Percentiles rank a stretch among this genome's conserved stretches.
Evolutionary conservation across 2,888 invertebrate genomes (phyloP).

Genomic region (Pogonocherus hispidulus): DNA sequence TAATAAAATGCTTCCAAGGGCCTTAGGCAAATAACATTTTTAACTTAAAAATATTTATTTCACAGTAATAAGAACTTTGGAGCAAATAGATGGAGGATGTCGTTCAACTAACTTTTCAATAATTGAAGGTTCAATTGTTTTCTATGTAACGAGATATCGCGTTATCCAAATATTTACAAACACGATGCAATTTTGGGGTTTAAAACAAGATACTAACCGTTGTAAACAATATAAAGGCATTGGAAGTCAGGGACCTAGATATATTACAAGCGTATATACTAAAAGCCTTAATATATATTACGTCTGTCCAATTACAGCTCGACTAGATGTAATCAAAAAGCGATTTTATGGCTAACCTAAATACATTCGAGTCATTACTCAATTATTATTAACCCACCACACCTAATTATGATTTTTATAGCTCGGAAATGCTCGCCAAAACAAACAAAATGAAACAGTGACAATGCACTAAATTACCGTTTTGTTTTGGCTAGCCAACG

Average conservation of each 20-base stretch:
- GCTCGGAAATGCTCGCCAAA: conserved; percentile 4
- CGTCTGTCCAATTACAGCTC: neutral
- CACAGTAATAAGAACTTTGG: too few relatives aligned
- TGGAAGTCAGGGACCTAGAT: neutral
- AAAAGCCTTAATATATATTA: neutral
- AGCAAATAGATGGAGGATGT: too few relatives aligned
- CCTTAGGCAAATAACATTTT: too few relatives aligned
- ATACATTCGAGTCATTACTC: neutral
- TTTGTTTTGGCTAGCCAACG: neutral
- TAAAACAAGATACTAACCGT: neutral
- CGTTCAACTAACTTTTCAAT: too few relatives aligned
- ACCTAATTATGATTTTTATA: conserved; percentile 7
- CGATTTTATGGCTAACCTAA: neutral
- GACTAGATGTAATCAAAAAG: neutral
- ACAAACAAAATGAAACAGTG: conserved; percentile 3
- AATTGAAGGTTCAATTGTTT: neutral
- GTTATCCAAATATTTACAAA: conserved; percentile 7
- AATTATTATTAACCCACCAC: conserved; percentile 8
- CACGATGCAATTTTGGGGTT: neutral
- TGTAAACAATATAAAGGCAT: neutral
- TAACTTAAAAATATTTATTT: too few relatives aligned
- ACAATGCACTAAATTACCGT: conserved; percentile 1
- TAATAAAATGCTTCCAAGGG: too few relatives aligned
- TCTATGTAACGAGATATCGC: neutral
- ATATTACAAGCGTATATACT: neutral